These are phyloP conservation scores for Ceriagrion tenellum DNA, from an alignment of 2,888 invertebrate genomes.

Conservation along the genomic window DNA sequence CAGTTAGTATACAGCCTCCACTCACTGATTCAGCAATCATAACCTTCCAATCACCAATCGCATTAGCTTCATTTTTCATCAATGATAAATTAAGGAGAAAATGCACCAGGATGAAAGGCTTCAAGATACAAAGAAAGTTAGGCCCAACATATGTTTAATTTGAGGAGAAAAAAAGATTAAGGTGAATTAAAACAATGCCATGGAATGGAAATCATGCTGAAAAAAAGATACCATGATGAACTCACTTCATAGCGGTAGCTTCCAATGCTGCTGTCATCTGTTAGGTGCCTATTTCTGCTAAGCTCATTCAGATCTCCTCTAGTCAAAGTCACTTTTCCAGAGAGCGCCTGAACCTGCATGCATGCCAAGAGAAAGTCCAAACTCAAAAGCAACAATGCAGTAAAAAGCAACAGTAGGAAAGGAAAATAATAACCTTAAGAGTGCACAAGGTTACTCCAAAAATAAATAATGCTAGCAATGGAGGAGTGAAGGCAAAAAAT, in stretches of 20 bases:
- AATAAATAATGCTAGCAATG: neutral
- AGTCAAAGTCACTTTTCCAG: constrained; percentile 77
- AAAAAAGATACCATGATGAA: constrained; percentile 70
- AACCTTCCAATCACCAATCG: neutral
- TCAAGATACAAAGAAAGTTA: neutral
- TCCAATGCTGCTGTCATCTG: constrained; percentile 86
- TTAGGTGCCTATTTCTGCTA: constrained; percentile 82
- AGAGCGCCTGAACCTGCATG: constrained; percentile 74
- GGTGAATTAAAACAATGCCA: no score
- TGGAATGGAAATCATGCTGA: neutral
- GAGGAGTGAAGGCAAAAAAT: neutral
- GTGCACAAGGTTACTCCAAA: neutral
- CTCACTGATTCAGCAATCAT: neutral
- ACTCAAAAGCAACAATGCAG: constrained; percentile 69
- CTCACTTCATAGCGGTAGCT: constrained; percentile 85
- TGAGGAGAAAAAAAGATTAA: no score
- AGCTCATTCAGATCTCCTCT: constrained; percentile 77
- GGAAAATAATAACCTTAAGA: constrained; percentile 38
- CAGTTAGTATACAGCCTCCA: neutral
- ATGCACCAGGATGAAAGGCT: neutral
- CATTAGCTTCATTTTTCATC: neutral
- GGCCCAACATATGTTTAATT: neutral
- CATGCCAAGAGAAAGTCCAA: constrained; percentile 55
- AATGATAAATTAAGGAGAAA: neutral
- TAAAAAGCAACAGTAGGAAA: constrained; percentile 69